Conservation (phyloP, 30 jellyfish, hydroid and myxozoan genomes). For the Rhopilema esculentum region DNA sequence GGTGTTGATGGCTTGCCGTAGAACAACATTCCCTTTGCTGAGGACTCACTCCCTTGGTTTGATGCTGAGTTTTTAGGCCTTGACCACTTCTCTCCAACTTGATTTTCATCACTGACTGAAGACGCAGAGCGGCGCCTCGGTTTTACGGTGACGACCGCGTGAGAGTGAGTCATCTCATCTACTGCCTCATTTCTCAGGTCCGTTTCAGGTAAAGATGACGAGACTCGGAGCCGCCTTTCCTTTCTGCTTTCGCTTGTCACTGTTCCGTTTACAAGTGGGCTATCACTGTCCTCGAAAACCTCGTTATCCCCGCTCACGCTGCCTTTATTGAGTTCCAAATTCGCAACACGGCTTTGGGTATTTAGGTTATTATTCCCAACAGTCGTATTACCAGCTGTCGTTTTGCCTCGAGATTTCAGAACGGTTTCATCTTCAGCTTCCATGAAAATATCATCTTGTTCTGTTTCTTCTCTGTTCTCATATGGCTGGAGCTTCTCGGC, state of each 20-base stretch:
- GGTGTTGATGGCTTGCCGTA: conserved; percentile 1
- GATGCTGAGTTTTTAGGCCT: conserved; percentile 54
- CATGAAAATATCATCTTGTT: conserved; percentile 64
- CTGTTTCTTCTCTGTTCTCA: conserved; percentile 77
- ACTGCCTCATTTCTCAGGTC: conserved; percentile 52
- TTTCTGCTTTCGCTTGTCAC: conserved; percentile 60
- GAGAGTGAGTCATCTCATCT: conserved; percentile 28
- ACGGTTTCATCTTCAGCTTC: conserved; percentile 72
- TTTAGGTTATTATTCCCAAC: conserved; percentile 47
- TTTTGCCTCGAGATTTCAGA: conserved; percentile 71
- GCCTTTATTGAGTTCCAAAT: neutral
- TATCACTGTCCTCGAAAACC: conserved; percentile 55
- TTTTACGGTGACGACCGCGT: conserved; percentile 43
- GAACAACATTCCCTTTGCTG: conserved; percentile 34
- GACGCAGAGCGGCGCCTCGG: conserved; percentile 74
- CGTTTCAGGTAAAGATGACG: conserved; percentile 75
- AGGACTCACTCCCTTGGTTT: neutral
- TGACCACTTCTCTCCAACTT: conserved; percentile 57
- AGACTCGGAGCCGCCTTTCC: conserved; percentile 60
- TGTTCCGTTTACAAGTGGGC: conserved; percentile 19
- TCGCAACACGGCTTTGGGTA: conserved; percentile 16
- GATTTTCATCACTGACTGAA: conserved; percentile 61
- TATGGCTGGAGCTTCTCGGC: conserved; percentile 72
- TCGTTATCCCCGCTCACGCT: conserved; percentile 19
- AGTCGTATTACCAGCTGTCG: conserved; percentile 84